Conservation (phyloP, 2,113 vertebrate species). For the Taurulus bubalis region DNA sequence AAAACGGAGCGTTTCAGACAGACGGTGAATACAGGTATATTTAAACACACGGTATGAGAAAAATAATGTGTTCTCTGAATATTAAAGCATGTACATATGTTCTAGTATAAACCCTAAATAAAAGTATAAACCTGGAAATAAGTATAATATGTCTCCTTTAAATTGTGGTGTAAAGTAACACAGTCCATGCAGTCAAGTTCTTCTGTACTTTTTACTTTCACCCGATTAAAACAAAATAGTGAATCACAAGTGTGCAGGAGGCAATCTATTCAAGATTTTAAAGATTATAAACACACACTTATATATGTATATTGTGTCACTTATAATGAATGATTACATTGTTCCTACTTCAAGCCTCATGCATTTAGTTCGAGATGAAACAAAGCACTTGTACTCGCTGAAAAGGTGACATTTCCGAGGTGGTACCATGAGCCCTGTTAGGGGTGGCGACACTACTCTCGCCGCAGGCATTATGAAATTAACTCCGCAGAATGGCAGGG, state of each 20-base stretch:
- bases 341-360: background rate
- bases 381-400: background rate
- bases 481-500: slow-evolving; percentile 1
- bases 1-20: no score
- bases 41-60: no score
- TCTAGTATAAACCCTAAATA: no score
- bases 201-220: background rate
- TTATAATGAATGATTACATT: background rate
- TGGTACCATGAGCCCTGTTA: background rate
- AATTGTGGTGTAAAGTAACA: no score
- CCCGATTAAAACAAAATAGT: no score
- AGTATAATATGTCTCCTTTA: no score
- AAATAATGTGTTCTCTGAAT: no score
- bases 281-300: background rate
- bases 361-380: background rate
- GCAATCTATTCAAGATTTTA: background rate
- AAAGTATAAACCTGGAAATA: no score
- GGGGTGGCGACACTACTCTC: slow-evolving; percentile 10
- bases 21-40: no score
- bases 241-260: background rate
- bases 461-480: slow-evolving; percentile 17
- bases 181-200: no score
- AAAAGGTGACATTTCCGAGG: slow-evolving; percentile 19
- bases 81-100: no score
- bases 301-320: no score